phyloP scores from a whole-genome alignment of 2,888 invertebrate genomes.

The Papilio gigon region DNA sequence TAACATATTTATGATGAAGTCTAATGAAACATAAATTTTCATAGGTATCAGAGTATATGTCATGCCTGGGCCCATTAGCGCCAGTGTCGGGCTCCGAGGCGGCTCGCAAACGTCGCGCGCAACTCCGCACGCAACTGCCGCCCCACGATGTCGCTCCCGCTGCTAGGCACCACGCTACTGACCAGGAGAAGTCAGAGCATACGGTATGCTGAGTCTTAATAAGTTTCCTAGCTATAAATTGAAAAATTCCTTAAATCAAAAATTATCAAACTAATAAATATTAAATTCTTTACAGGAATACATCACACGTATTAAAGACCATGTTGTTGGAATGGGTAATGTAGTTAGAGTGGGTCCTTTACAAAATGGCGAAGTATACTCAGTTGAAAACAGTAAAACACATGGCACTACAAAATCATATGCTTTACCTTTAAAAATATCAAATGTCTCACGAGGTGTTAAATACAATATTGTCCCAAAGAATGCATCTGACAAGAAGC shows the following conservation, averaged over 20 bases:
- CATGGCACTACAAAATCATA: conserved; percentile 74
- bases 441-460: conserved; percentile 74
- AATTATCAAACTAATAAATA: neutral
- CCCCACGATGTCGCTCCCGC: conserved; percentile 89
- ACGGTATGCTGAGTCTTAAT: conserved; percentile 58
- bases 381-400: conserved; percentile 72
- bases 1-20: no score
- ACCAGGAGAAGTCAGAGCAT: conserved; percentile 77
- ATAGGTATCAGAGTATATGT: conserved; percentile 84
- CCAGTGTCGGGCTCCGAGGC: conserved; percentile 92
- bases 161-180: conserved; percentile 72
- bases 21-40: neutral
- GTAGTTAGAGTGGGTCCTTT: conserved; percentile 84
- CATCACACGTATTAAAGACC: conserved; percentile 83
- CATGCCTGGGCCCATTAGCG: conserved; percentile 86
- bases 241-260: neutral
- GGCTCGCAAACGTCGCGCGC: conserved; percentile 89
- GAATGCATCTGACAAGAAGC: conserved; percentile 78
- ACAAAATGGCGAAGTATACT: conserved; percentile 75
- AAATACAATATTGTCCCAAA: conserved; percentile 79
- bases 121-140: conserved; percentile 92
- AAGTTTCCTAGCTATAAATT: conserved; percentile 5
- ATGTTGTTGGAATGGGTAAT: conserved; percentile 88
- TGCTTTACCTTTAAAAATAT: conserved; percentile 76
- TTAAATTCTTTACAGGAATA: conserved; percentile 67